Base-by-base conservation (phyloP, 2,797 vertebrate species). In the Trachurus trachurus region DNA sequence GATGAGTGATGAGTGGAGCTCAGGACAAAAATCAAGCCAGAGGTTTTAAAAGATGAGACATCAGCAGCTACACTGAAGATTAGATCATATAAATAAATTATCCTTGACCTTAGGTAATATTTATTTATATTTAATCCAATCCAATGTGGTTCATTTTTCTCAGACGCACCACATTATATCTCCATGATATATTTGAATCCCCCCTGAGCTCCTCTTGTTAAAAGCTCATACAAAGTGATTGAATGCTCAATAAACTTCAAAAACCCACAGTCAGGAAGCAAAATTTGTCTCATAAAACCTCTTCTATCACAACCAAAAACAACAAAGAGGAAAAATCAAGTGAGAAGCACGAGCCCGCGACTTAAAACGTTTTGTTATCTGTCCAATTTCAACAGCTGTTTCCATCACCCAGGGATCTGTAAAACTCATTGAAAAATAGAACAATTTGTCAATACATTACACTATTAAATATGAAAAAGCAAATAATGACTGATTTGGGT, bases 181-280 rank as follows among this genome's bases (percentile, higher is more conserved):
- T 58, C 67, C 61, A 39, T 67, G 52, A 52, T 73, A 17, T 63
- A 68, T 73, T 44, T 67, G 16, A 56, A 26, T 45, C 45, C 61
- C 53, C 66, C 74, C 9, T 44, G 16, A 64, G 61, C 52, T 67
- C 31, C 50, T 75, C 78, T 73, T 80, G 61, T 82, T 84, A 81
- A 82, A 80, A 82, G 56, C 70, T 64, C 64, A 39, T 66, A 64
- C 44, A 57, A 72, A 50, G 71, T 84, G 78, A 85, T 77, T 84
- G 79, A 90, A 74, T 72, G 75, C 77, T 80, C 78, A 86, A 84
- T 91, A 91, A 88, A 88, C 87, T 81, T 82, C 64, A 80, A 76
- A 84, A 83, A 84, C 16, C 53, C 69, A 44, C 76, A 78, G 50
- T 60, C 56, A 63, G 47, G 40, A 61, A 58, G 66, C 29, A n/a